phyloP scores from a whole-genome alignment of 2,797 vertebrate species.

The Scleropages formosus region DNA sequence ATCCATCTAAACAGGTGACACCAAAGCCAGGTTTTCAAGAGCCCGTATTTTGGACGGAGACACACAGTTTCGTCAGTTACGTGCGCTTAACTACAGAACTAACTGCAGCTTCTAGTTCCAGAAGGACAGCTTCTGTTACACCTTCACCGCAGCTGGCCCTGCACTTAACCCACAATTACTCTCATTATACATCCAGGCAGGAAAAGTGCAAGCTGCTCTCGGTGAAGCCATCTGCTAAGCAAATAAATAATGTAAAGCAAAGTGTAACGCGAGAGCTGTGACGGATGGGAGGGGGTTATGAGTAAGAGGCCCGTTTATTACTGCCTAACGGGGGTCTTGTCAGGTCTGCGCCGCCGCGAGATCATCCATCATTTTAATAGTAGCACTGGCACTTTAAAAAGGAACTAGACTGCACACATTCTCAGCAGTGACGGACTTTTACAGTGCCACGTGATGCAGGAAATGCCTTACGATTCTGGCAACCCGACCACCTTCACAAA shows the following conservation, averaged over 20 bases:
- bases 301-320: conserved; percentile 59
- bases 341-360: conserved; percentile 41
- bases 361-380: conserved; percentile 66
- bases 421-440: too few species aligned
- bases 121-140: too few species aligned
- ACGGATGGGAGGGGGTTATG: conserved; percentile 38
- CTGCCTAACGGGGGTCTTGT: conserved; percentile 49
- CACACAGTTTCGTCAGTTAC: too few species aligned
- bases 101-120: not conserved
- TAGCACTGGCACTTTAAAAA: conserved; percentile 50
- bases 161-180: not conserved
- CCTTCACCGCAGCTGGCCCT: not conserved
- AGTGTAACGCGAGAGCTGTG: conserved; percentile 31
- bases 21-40: not conserved
- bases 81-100: too few species aligned
- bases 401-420: too few species aligned
- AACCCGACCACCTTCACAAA: too few species aligned
- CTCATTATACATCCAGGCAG: not conserved
- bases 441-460: too few species aligned
- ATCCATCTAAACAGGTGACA: not conserved
- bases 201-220: not conserved
- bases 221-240: conserved; percentile 6
- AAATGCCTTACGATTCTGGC: too few species aligned
- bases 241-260: conserved; percentile 11
- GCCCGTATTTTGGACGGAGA: not conserved